Evolutionary conservation across 2,888 invertebrate species (phyloP), one percentile per base, ranked within the genome.

Genomic region (Stramonita haemastoma): DNA sequence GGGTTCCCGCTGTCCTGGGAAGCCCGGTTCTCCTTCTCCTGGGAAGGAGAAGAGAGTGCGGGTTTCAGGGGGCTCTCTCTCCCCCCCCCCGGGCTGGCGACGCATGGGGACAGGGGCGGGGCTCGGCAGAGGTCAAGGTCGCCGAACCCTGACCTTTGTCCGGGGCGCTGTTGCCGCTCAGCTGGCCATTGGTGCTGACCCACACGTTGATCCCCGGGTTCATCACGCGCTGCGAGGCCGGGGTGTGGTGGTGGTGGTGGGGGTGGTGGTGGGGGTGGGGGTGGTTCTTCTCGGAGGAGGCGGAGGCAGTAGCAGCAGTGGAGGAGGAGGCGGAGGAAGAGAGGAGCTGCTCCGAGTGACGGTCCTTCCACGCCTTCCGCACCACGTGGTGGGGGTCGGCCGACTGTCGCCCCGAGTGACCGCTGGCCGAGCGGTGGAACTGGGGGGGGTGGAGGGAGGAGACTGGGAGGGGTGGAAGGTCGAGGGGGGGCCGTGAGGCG

Each of bases 121-220:
- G 19, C 29, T 2, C 17, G 0, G 36, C 15, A 22, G 17, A 11
- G 34, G 79, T 34, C 17, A 32, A 32, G 13, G 36, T 36, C 19
- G 70, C 34, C 5, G 46, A 19, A 5, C 4, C 26, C 19, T 34
- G 36, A 2, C 26, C 29, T 89, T 85, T 89, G 57, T 89, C 89
- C 15, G 73, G 17, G 79, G 56, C 79, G 87, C 46, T 87, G 84
- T 73, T 84, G 15, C 90, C 90, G 32, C 90, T 90, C 73, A 90
- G 85, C 89, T 91, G 91, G 1, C 90, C 90, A 60, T 90, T 90
- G 56, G 90, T 90, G 85, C 79, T 90, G 87, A 91, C 90, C 91
- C 91, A 91, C 15, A 91, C 89, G 46, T 91, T 90, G 86, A 90
- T 90, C 22, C 90, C 90, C 2, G 91, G 90, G 79, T 90, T 88